phyloP scores from a whole-genome alignment of 2,888 invertebrate species.

The Eupithecia subfuscata region DNA sequence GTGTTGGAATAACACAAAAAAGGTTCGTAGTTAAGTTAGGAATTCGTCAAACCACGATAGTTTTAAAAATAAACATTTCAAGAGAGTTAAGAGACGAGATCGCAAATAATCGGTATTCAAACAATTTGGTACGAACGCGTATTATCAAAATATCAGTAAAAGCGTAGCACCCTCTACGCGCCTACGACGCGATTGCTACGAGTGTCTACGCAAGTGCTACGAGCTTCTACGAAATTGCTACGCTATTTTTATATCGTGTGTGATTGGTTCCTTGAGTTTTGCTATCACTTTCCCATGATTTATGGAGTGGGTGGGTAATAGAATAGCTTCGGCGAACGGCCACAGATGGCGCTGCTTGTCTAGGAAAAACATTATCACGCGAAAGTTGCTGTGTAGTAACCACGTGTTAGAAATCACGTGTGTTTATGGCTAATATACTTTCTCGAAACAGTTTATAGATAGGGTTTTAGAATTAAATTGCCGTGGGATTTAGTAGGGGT shows the following conservation, averaged over 20 bases:
- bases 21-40: no score
- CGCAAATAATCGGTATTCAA: not conserved
- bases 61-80: no score
- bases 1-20: no score
- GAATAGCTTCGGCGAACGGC: constrained; percentile 26
- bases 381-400: constrained; percentile 2
- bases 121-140: not conserved
- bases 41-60: no score
- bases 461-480: not conserved
- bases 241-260: constrained; percentile 24
- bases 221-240: constrained; percentile 46
- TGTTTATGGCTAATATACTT: not conserved
- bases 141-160: constrained; percentile 14
- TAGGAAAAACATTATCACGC: constrained; percentile 9
- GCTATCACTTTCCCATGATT: constrained; percentile 27
- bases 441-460: not conserved
- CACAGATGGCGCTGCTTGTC: constrained; percentile 44
- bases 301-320: constrained; percentile 13
- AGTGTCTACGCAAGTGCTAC: constrained; percentile 45
- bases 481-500: not conserved
- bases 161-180: constrained; percentile 39
- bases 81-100: not conserved
- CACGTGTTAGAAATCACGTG: constrained; percentile 27
- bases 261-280: constrained; percentile 3
- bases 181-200: constrained; percentile 45